Evolutionary conservation across 2,113 vertebrate genomes (phyloP).

Genomic region (Tragelaphus scriptus): DNA sequence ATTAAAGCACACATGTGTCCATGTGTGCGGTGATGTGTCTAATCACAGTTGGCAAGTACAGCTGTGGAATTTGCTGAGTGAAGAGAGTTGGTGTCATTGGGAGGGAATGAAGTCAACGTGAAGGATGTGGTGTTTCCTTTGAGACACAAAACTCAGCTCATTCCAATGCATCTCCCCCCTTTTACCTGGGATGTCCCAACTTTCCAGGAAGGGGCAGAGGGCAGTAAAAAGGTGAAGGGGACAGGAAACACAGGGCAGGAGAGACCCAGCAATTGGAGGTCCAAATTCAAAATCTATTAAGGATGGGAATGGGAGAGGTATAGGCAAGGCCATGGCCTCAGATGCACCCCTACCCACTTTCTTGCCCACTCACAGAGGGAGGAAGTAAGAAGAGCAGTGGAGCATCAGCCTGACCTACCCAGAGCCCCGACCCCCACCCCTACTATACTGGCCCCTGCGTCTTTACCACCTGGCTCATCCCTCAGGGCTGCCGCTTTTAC

Average conservation of each 20-base stretch:
- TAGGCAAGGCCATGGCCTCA: not conserved
- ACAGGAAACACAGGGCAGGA: not conserved
- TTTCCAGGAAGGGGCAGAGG: not conserved
- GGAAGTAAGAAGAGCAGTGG: not conserved
- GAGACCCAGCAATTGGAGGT: not conserved
- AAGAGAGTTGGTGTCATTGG: not conserved
- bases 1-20: constrained; percentile 23
- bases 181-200: not conserved
- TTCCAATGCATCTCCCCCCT: not conserved
- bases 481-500: not conserved
- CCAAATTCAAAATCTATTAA: not conserved
- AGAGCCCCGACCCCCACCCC: not conserved
- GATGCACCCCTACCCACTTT: accelerated
- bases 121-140: not conserved
- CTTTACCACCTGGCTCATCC: not conserved
- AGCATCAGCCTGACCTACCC: not conserved
- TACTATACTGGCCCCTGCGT: accelerated
- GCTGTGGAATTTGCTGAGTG: constrained; percentile 27
- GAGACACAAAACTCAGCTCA: not conserved
- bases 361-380: not conserved
- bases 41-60: constrained; percentile 28
- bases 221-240: not conserved
- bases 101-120: not conserved
- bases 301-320: not conserved
- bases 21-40: constrained; percentile 29